Percentiles rank a stretch among this genome's conserved stretches.
Evolutionary conservation across 2,888 invertebrate species (phyloP).

Genomic region (Drosophila yooni): DNA sequence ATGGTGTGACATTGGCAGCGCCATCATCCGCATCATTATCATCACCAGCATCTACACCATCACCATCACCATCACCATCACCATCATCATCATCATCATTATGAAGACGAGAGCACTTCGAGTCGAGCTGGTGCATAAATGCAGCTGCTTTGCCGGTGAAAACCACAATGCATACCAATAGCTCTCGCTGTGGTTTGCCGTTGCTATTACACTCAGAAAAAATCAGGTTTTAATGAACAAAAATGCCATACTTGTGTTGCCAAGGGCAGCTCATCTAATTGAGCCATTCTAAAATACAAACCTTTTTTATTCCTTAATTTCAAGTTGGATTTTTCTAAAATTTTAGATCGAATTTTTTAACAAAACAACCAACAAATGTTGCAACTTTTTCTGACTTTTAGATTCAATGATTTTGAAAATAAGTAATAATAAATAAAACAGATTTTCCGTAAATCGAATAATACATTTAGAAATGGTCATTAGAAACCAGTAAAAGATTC

Average conservation of each 20-base stretch:
- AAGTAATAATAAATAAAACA: not conserved
- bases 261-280: not conserved
- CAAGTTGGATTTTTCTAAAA: not conserved
- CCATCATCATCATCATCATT: conserved; percentile 10
- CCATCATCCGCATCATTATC: conserved; percentile 8
- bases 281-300: not conserved
- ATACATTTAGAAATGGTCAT: not conserved
- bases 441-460: not conserved
- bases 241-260: not conserved
- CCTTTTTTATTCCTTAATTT: not conserved
- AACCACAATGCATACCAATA: conserved; percentile 9
- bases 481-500: not conserved
- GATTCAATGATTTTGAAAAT: not conserved
- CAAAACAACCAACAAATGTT: not conserved
- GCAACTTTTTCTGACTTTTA: not conserved
- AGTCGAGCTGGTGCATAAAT: conserved; percentile 48
- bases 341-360: not conserved
- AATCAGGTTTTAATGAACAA: not conserved
- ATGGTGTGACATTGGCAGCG: conserved; percentile 27
- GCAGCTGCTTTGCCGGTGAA: conserved; percentile 21
- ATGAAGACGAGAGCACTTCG: conserved; percentile 37
- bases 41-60: conserved; percentile 14
- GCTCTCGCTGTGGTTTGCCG: conserved; percentile 39
- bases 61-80: conserved; percentile 8
- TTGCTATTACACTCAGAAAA: not conserved